Evolutionary conservation across 2,888 invertebrate species (phyloP).

Genomic region (Onthophagus sagittarius): DNA sequence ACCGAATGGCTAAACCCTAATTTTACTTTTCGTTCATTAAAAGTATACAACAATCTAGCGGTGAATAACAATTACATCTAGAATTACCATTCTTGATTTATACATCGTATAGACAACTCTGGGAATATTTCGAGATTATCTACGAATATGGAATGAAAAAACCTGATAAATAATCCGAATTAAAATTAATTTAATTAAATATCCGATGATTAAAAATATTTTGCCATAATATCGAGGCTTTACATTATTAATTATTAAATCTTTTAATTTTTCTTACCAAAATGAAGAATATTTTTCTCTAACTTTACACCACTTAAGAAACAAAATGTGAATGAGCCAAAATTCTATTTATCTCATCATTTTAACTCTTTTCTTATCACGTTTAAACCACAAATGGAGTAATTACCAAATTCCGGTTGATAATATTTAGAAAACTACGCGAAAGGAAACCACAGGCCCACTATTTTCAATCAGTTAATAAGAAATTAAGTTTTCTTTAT

Average conservation of each 20-base stretch:
- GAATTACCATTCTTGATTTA: too few species aligned
- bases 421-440: background rate
- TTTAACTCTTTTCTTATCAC: conserved; percentile 3
- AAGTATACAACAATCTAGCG: too few species aligned
- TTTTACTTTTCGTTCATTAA: too few species aligned
- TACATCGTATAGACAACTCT: too few species aligned
- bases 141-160: too few species aligned
- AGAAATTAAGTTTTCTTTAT: background rate
- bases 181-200: too few species aligned
- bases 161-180: too few species aligned
- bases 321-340: background rate
- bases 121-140: too few species aligned
- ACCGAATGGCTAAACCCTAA: too few species aligned
- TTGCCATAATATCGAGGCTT: too few species aligned
- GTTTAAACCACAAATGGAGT: conserved; percentile 8
- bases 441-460: conserved; percentile 11
- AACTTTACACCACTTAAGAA: background rate
- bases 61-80: too few species aligned
- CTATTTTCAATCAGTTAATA: background rate
- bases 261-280: background rate
- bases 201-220: too few species aligned
- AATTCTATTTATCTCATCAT: background rate
- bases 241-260: background rate
- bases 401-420: conserved; percentile 5
- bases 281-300: background rate